A percentile compares a stretch with the other conserved stretches of the same genome.
Conservation (phyloP, 2,113 vertebrate species). For the Lutjanus erythropterus region DNA sequence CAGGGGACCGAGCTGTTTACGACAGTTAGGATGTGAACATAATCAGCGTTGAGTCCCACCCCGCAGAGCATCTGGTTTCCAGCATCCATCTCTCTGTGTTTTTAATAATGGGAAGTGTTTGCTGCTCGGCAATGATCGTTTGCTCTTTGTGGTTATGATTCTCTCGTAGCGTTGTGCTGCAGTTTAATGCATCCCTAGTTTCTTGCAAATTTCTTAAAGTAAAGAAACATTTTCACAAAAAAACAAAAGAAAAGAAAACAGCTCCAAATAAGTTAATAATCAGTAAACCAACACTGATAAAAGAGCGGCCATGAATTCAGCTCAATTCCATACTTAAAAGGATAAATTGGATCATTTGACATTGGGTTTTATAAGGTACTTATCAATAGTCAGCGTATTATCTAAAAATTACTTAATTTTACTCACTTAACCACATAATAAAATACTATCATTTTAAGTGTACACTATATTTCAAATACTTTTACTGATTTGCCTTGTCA, state of each 20-base stretch:
- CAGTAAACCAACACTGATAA: background rate
- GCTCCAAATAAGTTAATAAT: background rate
- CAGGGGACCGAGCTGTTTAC: conserved; percentile 21
- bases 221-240: background rate
- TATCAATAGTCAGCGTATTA: too few species aligned
- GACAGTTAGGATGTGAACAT: conserved; percentile 55
- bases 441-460: too few species aligned
- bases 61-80: conserved; percentile 87
- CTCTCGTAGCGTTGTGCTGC: conserved; percentile 80
- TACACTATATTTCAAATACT: too few species aligned
- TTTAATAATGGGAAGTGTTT: conserved; percentile 80
- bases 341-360: too few species aligned
- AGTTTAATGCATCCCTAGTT: conserved; percentile 76
- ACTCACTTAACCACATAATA: too few species aligned
- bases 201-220: conserved; percentile 40
- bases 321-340: background rate
- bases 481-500: too few species aligned
- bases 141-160: conserved; percentile 77
- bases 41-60: conserved; percentile 76
- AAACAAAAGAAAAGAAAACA: background rate
- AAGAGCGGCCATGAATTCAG: background rate
- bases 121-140: conserved; percentile 73
- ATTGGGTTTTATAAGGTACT: too few species aligned
- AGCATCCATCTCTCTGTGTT: conserved; percentile 81
- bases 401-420: too few species aligned